phyloP scores from a whole-genome alignment of 2,113 vertebrate genomes.

The Perca schrenkii region DNA sequence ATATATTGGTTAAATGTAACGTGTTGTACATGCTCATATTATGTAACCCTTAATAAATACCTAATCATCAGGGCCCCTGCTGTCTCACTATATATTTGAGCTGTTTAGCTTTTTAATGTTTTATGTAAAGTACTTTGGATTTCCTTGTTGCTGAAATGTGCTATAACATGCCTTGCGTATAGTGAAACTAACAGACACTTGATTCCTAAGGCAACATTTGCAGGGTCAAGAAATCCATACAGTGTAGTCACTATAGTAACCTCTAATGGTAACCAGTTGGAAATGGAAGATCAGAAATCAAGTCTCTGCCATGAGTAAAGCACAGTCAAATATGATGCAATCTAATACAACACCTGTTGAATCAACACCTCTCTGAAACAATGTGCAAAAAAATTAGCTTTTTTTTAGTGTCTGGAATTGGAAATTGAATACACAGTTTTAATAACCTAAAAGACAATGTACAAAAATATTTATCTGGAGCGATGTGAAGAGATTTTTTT shows the following conservation, averaged over 20 bases:
- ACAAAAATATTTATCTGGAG: background rate
- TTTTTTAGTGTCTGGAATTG: background rate
- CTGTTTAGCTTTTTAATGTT: too few species aligned
- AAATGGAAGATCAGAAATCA: constrained; percentile 10
- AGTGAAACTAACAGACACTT: background rate
- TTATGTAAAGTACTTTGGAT: too few species aligned
- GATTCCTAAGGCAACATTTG: background rate
- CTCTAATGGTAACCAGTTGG: constrained; percentile 29
- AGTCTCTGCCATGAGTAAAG: background rate
- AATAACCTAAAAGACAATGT: background rate
- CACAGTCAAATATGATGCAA: background rate
- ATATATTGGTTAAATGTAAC: background rate
- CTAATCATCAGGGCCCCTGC: background rate
- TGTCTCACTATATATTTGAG: background rate
- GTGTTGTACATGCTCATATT: background rate
- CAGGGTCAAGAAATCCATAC: background rate
- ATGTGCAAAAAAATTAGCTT: background rate
- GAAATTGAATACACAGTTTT: background rate
- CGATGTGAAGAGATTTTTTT: background rate
- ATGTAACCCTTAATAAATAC: background rate
- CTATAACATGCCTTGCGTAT: too few species aligned
- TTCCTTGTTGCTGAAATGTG: too few species aligned
- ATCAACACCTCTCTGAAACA: background rate
- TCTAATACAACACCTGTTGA: background rate
- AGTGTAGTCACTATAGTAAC: constrained; percentile 6